These are phyloP conservation scores for Strigamia transsilvanica DNA, from an alignment of 2,888 invertebrate genomes.

Conservation along the genomic window DNA sequence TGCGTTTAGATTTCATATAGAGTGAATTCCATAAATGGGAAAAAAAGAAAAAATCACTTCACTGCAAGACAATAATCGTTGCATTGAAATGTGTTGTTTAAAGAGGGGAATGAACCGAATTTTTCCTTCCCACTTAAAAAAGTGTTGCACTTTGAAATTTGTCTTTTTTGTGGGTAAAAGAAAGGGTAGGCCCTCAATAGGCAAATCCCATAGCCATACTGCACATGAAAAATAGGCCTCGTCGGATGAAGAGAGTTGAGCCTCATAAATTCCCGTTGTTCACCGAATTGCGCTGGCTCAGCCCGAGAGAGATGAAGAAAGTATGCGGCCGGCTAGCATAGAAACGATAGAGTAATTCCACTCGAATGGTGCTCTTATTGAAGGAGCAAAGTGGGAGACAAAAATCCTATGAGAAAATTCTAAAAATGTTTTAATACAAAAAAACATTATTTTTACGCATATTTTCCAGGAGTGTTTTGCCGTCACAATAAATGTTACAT, in stretches of 20 bases:
- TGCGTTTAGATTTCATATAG: too few relatives aligned
- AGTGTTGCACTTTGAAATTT: background rate
- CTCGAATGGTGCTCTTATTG: slow-evolving; percentile 3
- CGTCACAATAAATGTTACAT: too few relatives aligned
- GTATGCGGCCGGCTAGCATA: background rate
- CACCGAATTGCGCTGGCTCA: background rate
- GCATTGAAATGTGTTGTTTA: background rate
- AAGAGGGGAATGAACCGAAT: background rate
- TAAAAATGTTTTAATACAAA: background rate
- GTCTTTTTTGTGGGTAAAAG: background rate
- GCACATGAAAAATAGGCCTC: background rate
- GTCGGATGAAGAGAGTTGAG: background rate
- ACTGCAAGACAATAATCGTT: background rate
- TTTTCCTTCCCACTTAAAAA: background rate
- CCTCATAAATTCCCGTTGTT: background rate
- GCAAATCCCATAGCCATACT: background rate
- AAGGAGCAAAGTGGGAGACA: slow-evolving; percentile 23
- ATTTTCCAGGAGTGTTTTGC: too few relatives aligned
- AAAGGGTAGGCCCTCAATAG: background rate
- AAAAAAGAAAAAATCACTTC: background rate
- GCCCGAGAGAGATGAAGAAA: slow-evolving; percentile 23
- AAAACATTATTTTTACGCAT: too few relatives aligned
- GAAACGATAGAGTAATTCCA: slow-evolving; percentile 36
- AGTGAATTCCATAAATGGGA: too few relatives aligned
- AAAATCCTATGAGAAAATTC: background rate